Percentiles rank a stretch among this genome's conserved stretches.
Conservation (phyloP, 2,113 vertebrate species). For the Pitta sordida region DNA sequence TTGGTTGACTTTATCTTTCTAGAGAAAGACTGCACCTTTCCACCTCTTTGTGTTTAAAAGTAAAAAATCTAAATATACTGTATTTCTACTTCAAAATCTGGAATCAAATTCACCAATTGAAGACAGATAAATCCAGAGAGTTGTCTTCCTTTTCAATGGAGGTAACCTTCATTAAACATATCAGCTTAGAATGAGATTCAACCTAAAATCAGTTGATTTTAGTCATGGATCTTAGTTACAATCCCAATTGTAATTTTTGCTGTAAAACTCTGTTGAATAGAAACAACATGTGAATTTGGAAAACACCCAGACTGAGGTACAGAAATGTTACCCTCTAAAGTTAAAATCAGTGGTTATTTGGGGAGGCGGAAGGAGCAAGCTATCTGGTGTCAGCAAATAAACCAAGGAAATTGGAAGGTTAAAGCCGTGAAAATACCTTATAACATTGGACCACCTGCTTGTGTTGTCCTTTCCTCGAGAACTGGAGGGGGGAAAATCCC, state of each 20-base stretch:
- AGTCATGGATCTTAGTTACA: neutral
- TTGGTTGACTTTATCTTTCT: neutral
- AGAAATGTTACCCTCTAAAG: neutral
- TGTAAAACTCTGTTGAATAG: neutral
- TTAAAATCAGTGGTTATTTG: neutral
- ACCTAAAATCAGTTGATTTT: neutral
- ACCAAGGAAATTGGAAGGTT: constrained; percentile 50
- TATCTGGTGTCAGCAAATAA: constrained; percentile 1
- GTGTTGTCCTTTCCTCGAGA: constrained; percentile 51
- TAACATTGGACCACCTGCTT: constrained; percentile 27
- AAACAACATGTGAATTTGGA: neutral
- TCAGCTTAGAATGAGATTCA: neutral
- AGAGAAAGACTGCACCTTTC: neutral
- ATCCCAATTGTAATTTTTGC: neutral
- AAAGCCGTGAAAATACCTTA: constrained; percentile 37
- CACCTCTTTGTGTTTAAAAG: neutral
- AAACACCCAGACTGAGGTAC: neutral
- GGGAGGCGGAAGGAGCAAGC: neutral
- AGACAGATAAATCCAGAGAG: neutral
- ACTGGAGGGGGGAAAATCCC: constrained; percentile 17
- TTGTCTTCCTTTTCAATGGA: neutral
- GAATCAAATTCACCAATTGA: neutral
- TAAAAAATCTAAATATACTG: neutral
- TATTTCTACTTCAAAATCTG: neutral
- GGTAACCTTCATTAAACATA: neutral